Conservation (phyloP, 2,797 vertebrate genomes). For the Carapus acus region DNA sequence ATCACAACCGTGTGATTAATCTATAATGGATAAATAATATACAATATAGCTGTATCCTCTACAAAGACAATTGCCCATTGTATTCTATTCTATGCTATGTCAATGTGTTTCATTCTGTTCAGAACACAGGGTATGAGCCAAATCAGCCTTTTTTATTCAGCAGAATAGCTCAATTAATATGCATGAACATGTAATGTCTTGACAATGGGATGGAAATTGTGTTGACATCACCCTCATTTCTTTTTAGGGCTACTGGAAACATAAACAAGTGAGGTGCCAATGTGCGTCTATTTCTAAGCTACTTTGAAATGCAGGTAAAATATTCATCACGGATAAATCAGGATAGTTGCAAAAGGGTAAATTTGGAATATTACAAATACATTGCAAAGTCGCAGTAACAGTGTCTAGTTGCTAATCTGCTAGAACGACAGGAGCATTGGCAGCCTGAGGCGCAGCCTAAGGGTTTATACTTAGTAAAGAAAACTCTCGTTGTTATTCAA, state of each 20-base stretch:
- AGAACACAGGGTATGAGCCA: conserved; percentile 65
- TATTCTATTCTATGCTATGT: conserved; percentile 41
- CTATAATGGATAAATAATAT: too few species aligned
- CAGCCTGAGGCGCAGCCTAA: conserved; percentile 58
- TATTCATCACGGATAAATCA: conserved; percentile 42
- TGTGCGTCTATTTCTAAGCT: conserved; percentile 8
- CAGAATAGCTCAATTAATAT: conserved; percentile 57
- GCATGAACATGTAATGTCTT: conserved; percentile 40
- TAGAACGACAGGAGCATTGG: conserved; percentile 55
- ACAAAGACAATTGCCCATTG: too few species aligned
- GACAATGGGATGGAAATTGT: too few species aligned
- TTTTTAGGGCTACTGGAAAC: not conserved
- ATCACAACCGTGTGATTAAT: too few species aligned
- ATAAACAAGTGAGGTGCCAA: conserved; percentile 26
- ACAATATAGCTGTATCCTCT: too few species aligned
- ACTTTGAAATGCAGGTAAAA: conserved; percentile 25
- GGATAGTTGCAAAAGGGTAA: conserved; percentile 45
- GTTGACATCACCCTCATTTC: too few species aligned
- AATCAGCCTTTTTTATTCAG: conserved; percentile 69
- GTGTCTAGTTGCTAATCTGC: conserved; percentile 62
- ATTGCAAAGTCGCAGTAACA: conserved; percentile 52
- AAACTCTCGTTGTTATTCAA: conserved; percentile 59
- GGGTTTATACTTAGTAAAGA: conserved; percentile 58
- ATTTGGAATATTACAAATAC: conserved; percentile 36
- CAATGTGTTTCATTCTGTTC: conserved; percentile 59